Evolutionary conservation across 2,888 invertebrate species (phyloP).

Genomic region (Idaea straminata): DNA sequence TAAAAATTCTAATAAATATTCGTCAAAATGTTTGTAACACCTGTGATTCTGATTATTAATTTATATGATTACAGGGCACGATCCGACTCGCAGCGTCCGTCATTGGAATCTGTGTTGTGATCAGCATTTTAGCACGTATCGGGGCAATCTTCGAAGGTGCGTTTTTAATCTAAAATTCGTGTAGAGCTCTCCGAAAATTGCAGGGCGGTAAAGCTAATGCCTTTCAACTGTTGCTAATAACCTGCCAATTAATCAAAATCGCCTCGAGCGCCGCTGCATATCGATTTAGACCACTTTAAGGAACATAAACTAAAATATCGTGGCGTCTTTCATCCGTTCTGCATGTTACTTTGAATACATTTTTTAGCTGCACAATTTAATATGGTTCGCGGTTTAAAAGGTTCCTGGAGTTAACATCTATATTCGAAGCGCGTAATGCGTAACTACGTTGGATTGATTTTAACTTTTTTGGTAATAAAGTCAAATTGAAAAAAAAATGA

Average conservation of each 20-base stretch:
- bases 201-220: conserved; percentile 77
- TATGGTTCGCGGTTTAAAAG: not conserved
- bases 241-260: conserved; percentile 79
- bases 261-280: conserved; percentile 55
- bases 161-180: conserved; percentile 75
- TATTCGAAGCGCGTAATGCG: not conserved
- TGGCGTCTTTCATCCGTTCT: conserved; percentile 32
- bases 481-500: too few relatives aligned
- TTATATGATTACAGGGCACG: conserved; percentile 1
- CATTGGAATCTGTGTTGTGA: conserved; percentile 30
- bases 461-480: not conserved
- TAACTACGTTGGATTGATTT: not conserved
- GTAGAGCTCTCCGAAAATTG: conserved; percentile 70
- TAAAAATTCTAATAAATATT: not conserved
- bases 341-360: not conserved
- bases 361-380: not conserved
- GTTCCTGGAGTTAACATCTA: not conserved
- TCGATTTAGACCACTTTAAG: conserved; percentile 50
- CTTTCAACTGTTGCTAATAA: conserved; percentile 81
- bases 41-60: conserved; percentile 14
- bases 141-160: conserved; percentile 61
- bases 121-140: conserved; percentile 53
- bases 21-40: conserved; percentile 16
- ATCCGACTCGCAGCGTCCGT: conserved; percentile 16
- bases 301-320: conserved; percentile 42